A percentile compares a stretch with the other conserved stretches of the same genome.
Conservation (phyloP, 1,140 invertebrate genomes). For the Cyphomyrmex costatus region DNA sequence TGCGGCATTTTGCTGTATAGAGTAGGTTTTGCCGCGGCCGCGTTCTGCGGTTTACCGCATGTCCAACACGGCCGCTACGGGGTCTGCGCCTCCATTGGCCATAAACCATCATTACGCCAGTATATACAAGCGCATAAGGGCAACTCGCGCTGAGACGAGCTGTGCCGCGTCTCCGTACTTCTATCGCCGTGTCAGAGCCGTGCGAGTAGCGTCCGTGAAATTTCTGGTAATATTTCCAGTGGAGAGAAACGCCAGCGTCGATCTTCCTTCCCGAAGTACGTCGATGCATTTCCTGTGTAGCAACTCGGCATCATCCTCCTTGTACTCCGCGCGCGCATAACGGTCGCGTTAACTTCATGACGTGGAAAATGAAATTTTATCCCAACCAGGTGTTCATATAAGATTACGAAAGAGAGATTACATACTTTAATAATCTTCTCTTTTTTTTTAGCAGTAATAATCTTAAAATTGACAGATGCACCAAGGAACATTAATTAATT, state of each 20-base stretch:
- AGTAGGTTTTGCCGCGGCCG: conserved; percentile 79
- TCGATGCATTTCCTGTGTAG: conserved; percentile 18
- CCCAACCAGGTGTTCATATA: not conserved
- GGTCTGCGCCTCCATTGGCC: conserved; percentile 71
- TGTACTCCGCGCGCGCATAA: conserved; percentile 20
- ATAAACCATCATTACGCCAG: conserved; percentile 84
- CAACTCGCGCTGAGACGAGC: conserved; percentile 23
- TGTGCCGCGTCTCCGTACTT: not conserved
- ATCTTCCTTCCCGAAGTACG: conserved; percentile 18
- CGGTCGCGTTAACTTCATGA: conserved; percentile 44
- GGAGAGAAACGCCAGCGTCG: conserved; percentile 3
- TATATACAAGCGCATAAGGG: conserved; percentile 79
- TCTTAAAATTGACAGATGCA: not conserved
- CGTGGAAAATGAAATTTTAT: conserved; percentile 7
- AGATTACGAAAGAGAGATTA: no score
- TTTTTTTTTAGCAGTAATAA: no score
- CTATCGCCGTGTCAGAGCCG: conserved; percentile 32
- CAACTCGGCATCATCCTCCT: not conserved
- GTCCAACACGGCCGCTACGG: conserved; percentile 82
- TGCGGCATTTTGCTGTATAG: conserved; percentile 67
- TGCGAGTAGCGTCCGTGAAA: conserved; percentile 57
- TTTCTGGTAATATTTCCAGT: conserved; percentile 70
- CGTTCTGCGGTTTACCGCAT: conserved; percentile 85
- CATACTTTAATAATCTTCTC: no score
- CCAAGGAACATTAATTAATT: not conserved